Evolutionary conservation across 2,888 invertebrate species (phyloP), one percentile per base, ranked within the genome.

Genomic region (Exephanes ischioxanthus): DNA sequence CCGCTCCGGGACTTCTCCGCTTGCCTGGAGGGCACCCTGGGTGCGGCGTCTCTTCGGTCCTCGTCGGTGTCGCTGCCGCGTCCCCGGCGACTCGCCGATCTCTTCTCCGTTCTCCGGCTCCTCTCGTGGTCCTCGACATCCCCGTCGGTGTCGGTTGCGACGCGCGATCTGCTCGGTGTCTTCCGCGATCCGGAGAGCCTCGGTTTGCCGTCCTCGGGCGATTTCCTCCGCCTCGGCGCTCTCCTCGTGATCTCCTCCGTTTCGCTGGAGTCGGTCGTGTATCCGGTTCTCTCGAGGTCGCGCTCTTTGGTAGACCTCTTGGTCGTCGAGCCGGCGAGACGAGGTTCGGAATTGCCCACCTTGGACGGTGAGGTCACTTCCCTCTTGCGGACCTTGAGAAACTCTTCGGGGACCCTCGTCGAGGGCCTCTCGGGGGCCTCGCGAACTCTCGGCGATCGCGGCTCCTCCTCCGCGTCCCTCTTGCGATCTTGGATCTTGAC

Each of bases 201-300:
- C 67, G 33, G 3, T 55, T 73, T 83, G 2, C 67, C 71, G 0
- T 45, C 87, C 19, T 92, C 92, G 9, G 92, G 91, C 0, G 92
- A 91, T 89, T 91, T 68, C 86, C 89, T 83, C 19, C 85, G 82
- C 4, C 86, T 76, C n/a, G 84, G 26, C 16, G 14, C 9, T 7
- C 80, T 66, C 33, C 53, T 85, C 3, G 76, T 58, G 3, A 78
- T 84, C 30, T 88, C 78, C 26, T 92, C 91, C 63, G 83, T 79
- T 11, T 93, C 92, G 45, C 92, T 92, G 5, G 92, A 92, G 53
- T 92, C 92, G 3, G 89, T 89, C 0, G 87, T 89, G 14, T 89
- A 88, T 30, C 86, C 85, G 2, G 86, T 88, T 19, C 75, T 88
- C 41, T 90, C 90, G 11, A 55, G 45, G 0, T 48, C 71, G 4